Percentiles rank a stretch among this genome's conserved stretches.
Conservation (phyloP, 2,113 vertebrate genomes). For the Epinephelus cyanopodus region DNA sequence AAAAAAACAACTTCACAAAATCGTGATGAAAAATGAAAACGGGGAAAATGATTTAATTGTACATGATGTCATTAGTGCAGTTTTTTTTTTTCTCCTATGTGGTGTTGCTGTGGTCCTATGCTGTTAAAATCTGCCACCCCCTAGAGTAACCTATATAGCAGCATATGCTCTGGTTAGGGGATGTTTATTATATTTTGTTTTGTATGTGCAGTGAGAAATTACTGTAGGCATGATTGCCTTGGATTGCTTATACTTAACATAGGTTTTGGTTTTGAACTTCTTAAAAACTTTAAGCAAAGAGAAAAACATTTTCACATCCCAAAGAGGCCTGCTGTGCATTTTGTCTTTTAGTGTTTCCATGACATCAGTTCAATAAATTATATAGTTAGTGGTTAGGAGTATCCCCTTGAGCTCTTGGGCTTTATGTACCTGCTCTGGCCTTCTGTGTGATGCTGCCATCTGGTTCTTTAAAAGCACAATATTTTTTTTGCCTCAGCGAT, state of each 20-base stretch:
- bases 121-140: slow-evolving; percentile 15
- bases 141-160: neutral
- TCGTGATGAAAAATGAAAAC: neutral
- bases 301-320: neutral
- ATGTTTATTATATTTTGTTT: neutral
- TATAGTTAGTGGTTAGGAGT: neutral
- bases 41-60: no score
- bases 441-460: slow-evolving; percentile 39
- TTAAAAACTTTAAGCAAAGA: neutral
- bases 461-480: slow-evolving; percentile 18
- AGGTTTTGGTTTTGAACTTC: neutral
- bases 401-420: neutral
- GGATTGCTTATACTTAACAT: neutral
- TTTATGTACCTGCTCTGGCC: slow-evolving; percentile 6
- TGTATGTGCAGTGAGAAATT: neutral
- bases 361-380: slow-evolving; percentile 20
- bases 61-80: neutral
- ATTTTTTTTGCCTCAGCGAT: neutral
- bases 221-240: slow-evolving; percentile 2
- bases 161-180: neutral
- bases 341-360: neutral
- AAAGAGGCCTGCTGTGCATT: neutral
- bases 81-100: neutral
- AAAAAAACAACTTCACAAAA: neutral
- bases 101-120: neutral